Conservation (phyloP, 2,113 vertebrate genomes). For the Taxidea taxus region DNA sequence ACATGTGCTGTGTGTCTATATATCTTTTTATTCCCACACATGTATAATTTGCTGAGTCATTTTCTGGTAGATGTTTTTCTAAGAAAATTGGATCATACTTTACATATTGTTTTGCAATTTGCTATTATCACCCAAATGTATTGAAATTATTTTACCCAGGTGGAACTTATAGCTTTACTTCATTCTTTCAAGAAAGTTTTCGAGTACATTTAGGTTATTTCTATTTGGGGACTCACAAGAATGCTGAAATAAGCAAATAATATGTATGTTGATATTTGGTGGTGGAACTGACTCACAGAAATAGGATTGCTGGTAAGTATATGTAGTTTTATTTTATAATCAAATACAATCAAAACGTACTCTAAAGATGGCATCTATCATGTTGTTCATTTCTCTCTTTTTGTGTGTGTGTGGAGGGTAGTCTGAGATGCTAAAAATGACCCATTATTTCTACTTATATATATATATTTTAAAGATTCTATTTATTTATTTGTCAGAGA, state of each 20-base stretch:
- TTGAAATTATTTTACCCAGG: neutral
- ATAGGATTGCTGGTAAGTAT: neutral
- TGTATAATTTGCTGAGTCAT: neutral
- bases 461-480: too few relatives aligned
- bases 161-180: neutral
- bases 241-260: neutral
- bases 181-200: neutral
- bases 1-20: neutral
- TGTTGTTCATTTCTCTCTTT: neutral
- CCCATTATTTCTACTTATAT: neutral
- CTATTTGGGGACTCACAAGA: neutral
- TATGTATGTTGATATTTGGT: neutral
- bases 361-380: neutral
- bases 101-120: neutral
- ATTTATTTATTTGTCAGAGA: too few relatives aligned
- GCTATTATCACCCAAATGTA: neutral
- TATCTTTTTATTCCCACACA: neutral
- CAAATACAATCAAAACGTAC: neutral
- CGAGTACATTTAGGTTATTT: neutral
- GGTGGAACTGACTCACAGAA: neutral
- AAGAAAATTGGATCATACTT: neutral
- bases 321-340: neutral
- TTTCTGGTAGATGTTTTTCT: neutral
- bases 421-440: neutral
- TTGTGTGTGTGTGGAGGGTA: neutral